Base-by-base conservation (phyloP, 2,888 invertebrate species). In the Drosophila incognita region DNA sequence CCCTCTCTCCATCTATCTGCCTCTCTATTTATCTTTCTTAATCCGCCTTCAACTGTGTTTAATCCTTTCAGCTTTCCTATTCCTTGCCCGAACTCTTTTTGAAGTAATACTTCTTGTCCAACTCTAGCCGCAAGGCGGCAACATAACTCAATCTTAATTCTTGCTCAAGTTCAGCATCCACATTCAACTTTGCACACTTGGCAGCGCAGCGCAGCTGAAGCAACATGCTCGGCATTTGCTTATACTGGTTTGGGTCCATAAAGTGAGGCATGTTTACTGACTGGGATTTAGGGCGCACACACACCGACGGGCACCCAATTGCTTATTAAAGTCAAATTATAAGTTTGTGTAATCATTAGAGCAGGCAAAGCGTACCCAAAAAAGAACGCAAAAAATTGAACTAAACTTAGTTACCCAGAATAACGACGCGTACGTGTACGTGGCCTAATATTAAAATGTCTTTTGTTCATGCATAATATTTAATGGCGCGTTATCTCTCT, bases 321-420 rank as follows among this genome's bases (percentile, higher is more conserved):
- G 87, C 85, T 82, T 79, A 84, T 84, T 82, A 85, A 87, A 82
- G 68, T 81, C 81, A 74, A 87, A 81, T 84, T 81, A 87, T 68
- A 79, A 71, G 72, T 78, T 79, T 70, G 78, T 61, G 69, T 69
- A 69, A 83, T 84, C 67, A 82, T 82, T 71, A 57, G 68, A 74
- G 66, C 52, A 57, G 38, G 38, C 27, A 36, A 21, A 24, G 4
- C 31, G 2, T 8, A 2, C 33, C 33, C 21, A 46, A 48, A 18
- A 18, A n/a, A 11, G 46, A 27, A 33, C 15, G 15, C 46, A 46
- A 42, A 40, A 33, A 13, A 15, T 27, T 0, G 24, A 36, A 38
- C 13, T 29, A 38, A 69, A 63, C 59, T 68, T 52, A 64, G 77
- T 61, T 73, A 61, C 11, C 48, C 52, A 59, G 24, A 69, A 64